Base-by-base conservation (phyloP, 1,140 invertebrate genomes). In the Neodiprion pinetum region DNA sequence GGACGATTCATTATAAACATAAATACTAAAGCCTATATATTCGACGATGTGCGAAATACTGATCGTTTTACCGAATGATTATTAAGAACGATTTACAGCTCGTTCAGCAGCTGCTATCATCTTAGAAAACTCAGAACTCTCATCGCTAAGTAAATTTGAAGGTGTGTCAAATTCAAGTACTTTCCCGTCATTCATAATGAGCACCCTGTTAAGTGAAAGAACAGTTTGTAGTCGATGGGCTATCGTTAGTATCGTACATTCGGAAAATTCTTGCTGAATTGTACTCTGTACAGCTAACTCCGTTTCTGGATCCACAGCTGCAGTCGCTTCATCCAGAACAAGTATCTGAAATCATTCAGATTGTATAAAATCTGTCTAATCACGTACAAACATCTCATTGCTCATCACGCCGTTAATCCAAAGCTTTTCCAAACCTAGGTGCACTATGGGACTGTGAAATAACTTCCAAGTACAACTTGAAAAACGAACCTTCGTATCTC, bases 291-390 rank as follows among this genome's bases (percentile, higher is more conserved):
- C 83, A 5, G 84, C 75, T 14, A 77, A 73, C 75, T 89, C 88
- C 0, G 89, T 89, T 79, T 89, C 85, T 4, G 84, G 86, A 84
- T 94, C 93, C 7, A 93, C 88, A 8, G 91, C 86, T 48, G 92
- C 92, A 3, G 92, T 93, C 5, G 93, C 93, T 86, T 94, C 93
- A 81, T 94, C 93, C 49, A 94, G 76, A 17, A 94, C 81, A 14
- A 94, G 76, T 72, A 94, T 87, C 87, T 90, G 53, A 76, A 80
- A 82, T 80, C 28, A 40, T 40, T 40, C 2, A 40, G 5, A 40
- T 40, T 40, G 28, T 40, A 3, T 40, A 68, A 80, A 73, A 76
- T 71, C 0, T 23, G 71, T 70, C 23, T 11, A 65, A 66, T 21
- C 17, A 21, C 17, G 17, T 21, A 21, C 17, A 21, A 21, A 21